phyloP scores from a whole-genome alignment of 2,888 invertebrate species.

The Dorcus parallelipipedus region DNA sequence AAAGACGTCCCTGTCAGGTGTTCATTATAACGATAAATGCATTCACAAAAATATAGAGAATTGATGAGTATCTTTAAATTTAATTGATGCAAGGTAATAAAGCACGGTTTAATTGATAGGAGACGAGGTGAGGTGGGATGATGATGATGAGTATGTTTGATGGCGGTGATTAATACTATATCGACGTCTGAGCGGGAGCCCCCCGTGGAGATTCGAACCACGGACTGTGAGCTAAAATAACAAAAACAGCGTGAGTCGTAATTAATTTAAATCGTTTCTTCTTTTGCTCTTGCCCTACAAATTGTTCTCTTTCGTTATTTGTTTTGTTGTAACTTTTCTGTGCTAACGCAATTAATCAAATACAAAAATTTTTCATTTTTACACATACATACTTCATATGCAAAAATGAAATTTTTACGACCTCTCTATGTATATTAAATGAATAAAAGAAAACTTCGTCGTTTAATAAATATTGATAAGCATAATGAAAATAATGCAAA shows the following conservation, averaged over 20 bases:
- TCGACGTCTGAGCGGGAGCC: constrained; percentile 38
- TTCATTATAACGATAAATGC: too few species aligned
- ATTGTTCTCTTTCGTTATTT: constrained; percentile 26
- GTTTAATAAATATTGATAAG: too few species aligned
- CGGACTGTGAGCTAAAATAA: constrained; percentile 43
- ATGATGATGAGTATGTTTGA: constrained; percentile 31
- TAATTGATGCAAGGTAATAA: neutral
- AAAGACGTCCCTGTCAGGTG: too few species aligned
- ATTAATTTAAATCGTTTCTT: constrained; percentile 44
- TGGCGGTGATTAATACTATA: constrained; percentile 44
- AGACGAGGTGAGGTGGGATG: constrained; percentile 2
- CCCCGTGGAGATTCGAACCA: constrained; percentile 37
- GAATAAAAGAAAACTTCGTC: too few species aligned
- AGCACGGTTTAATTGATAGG: constrained; percentile 1
- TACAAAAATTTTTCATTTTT: neutral
- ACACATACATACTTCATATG: too few species aligned
- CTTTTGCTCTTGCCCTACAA: constrained; percentile 27
- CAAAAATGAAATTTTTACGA: too few species aligned
- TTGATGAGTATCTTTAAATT: neutral
- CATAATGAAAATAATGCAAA: too few species aligned
- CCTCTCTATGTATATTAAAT: too few species aligned
- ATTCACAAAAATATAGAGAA: too few species aligned
- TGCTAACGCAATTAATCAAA: neutral
- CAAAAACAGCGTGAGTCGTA: constrained; percentile 45
- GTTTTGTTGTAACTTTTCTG: constrained; percentile 1